Base-by-base conservation (phyloP, 2,888 invertebrate genomes). In the Stratiomys singularior region DNA sequence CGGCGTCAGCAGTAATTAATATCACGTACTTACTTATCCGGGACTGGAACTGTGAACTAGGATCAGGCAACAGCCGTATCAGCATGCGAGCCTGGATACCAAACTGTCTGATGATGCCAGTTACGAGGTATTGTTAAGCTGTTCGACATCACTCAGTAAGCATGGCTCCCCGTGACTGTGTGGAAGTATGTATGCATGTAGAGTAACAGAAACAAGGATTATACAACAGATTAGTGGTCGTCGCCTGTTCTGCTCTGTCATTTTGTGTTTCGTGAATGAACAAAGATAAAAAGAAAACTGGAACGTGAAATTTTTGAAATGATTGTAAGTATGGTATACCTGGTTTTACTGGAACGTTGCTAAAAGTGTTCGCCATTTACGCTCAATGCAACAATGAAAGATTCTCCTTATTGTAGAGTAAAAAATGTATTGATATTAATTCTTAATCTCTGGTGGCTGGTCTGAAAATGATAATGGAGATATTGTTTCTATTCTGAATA, bases 1-100 rank as follows among this genome's bases (percentile, higher is more conserved):
- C 46, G 25, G 46, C 18, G 69, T 72, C 71, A 52, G 71, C 52
- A 52, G 71, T 72, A 72, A 72, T 72, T 72, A 72, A 56, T 72
- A 72, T 28, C 71, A 72, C 37, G 37, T 37, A 9, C 9, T 37
- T 37, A 37, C 37, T 37, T 37, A 37, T 37, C 27, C 63, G 25
- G 7, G 27, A 27, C 27, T 63, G 2, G 63, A 27, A 63, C 27
- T 63, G 7, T 3, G 52, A n/a, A 13, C 52, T 52, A 13, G 52
- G 52, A 52, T 52, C 52, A 52, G 18, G 18, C 52, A 52, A 18
- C 52, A 4, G 15, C 52, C 18, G 18, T 13, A 52, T 4, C 52
- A 13, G 15, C 52, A 52, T 13, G 15, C 52, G 4, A 4, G 4
- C 52, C 52, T 52, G 4, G 18, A 52, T 52, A 18, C 52, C 52